These are phyloP conservation scores for Mesembrinibis cayennensis DNA, from an alignment of 2,113 vertebrate genomes.

Conservation along the genomic window DNA sequence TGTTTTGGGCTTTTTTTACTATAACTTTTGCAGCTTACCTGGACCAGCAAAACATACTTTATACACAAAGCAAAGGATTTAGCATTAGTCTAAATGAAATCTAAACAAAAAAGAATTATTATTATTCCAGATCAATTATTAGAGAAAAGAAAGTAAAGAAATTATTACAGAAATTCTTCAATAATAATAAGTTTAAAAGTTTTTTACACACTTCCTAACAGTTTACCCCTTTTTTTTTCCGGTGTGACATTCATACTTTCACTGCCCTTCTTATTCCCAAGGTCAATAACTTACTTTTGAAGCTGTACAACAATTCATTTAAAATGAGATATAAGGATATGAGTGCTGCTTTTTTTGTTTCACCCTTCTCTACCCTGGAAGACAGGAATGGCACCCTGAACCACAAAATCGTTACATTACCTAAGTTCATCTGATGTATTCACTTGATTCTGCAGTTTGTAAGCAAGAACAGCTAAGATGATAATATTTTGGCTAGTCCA, in stretches of 20 bases:
- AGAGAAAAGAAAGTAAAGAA: background rate
- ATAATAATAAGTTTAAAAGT: background rate
- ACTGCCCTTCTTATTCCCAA: background rate
- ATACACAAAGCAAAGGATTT: background rate
- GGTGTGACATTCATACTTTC: background rate
- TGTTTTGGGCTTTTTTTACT: background rate
- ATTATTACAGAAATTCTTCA: background rate
- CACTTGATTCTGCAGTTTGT: background rate
- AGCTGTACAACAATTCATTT: background rate
- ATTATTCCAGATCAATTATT: background rate
- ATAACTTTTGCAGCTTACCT: background rate
- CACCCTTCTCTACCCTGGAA: background rate
- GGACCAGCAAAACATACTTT: rapidly evolving
- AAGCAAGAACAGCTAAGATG: background rate
- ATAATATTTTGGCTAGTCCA: background rate
- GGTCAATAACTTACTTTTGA: background rate
- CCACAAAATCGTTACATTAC: background rate
- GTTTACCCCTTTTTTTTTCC: rapidly evolving
- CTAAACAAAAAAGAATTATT: background rate
- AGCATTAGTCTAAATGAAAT: background rate
- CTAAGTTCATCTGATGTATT: background rate
- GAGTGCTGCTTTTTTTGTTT: background rate
- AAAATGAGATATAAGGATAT: background rate
- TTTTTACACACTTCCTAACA: background rate
- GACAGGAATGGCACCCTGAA: background rate